Conservation (phyloP, 1,140 invertebrate species). For the Caenorhabditis inopinata region DNA sequence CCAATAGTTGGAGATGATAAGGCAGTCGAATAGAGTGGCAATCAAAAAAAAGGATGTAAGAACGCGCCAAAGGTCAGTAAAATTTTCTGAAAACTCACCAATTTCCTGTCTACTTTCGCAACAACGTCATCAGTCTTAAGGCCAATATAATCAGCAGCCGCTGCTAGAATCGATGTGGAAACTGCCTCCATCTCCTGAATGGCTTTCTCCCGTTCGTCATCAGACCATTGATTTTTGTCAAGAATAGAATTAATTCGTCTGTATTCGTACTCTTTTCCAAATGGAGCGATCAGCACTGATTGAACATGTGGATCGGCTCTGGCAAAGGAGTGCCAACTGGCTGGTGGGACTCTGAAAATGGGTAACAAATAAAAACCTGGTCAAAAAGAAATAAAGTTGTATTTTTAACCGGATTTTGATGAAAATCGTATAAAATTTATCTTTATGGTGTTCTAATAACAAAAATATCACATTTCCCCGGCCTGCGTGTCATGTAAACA, state of each 20-base stretch:
- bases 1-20: neutral
- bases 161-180: constrained; percentile 21
- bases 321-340: constrained; percentile 56
- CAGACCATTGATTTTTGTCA: constrained; percentile 43
- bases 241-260: constrained; percentile 40
- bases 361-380: too few relatives aligned
- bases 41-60: neutral
- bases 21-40: neutral
- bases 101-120: neutral
- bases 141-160: constrained; percentile 22
- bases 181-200: constrained; percentile 15
- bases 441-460: too few relatives aligned
- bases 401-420: too few relatives aligned
- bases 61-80: neutral
- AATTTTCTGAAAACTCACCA: neutral
- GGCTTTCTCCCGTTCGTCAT: neutral
- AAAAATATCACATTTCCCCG: too few relatives aligned
- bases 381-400: too few relatives aligned
- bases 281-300: constrained; percentile 50
- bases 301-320: constrained; percentile 44
- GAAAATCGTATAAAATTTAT: too few relatives aligned
- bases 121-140: neutral
- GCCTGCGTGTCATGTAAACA: too few relatives aligned
- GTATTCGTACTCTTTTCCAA: constrained; percentile 39
- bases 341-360: constrained; percentile 47